Evolutionary conservation across 2,113 vertebrate genomes (phyloP).

Genomic region (Geococcyx californianus): DNA sequence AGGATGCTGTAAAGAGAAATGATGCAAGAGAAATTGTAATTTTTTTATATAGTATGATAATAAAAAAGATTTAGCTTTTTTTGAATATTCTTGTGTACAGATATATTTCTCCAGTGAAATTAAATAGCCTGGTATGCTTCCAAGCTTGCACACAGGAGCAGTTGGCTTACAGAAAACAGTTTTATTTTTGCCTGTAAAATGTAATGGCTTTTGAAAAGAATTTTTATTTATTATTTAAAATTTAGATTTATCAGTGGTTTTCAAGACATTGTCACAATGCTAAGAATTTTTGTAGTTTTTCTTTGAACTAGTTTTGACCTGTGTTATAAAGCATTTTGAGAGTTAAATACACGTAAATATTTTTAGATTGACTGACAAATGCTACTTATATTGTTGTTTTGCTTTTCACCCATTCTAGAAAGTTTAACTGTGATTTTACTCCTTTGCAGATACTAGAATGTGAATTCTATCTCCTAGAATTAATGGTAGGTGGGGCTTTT

Average conservation of each 20-base stretch:
- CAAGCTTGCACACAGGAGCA: neutral
- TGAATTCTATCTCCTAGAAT: conserved; percentile 98
- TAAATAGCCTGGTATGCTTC: conserved; percentile 6
- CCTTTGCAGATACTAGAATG: conserved; percentile 94
- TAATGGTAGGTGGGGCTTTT: conserved; percentile 87
- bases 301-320: neutral
- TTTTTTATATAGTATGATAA: neutral
- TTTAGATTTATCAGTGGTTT: neutral
- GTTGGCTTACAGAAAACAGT: neutral
- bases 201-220: neutral
- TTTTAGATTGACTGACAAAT: neutral
- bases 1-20: neutral
- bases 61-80: neutral
- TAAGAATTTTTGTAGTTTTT: neutral
- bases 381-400: neutral
- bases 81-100: neutral
- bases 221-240: neutral
- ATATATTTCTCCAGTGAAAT: neutral
- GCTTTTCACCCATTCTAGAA: neutral
- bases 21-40: neutral
- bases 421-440: conserved; percentile 21
- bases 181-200: conserved; percentile 18
- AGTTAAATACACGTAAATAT: neutral
- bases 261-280: neutral
- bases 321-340: neutral